phyloP scores from a whole-genome alignment of 2,113 vertebrate genomes.

The Cephalopterus ornatus region DNA sequence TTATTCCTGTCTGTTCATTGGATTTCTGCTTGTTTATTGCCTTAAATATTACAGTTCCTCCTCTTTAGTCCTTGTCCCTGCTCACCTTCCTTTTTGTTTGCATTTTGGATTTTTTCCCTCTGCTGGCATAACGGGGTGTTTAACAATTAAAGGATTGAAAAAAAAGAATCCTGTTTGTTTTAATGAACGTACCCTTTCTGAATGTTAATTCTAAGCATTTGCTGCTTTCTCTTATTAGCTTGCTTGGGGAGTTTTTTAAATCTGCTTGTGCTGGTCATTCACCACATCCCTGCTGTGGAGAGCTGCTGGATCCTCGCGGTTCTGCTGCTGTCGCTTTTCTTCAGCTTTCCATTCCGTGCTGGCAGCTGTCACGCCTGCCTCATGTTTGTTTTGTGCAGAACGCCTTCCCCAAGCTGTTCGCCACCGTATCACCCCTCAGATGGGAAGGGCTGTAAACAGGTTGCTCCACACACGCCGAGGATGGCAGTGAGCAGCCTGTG shows the following conservation, averaged over 20 bases:
- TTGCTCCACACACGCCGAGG: background rate
- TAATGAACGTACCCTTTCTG: background rate
- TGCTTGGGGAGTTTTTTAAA: background rate
- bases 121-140: background rate
- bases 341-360: background rate
- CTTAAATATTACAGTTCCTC: background rate
- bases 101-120: background rate
- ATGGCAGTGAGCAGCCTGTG: background rate
- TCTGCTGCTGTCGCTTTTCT: background rate
- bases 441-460: background rate
- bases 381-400: slow-evolving; percentile 22
- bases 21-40: background rate
- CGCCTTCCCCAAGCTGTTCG: background rate
- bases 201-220: background rate
- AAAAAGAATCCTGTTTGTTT: background rate
- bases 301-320: background rate
- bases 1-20: background rate
- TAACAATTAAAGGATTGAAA: background rate
- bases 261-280: background rate
- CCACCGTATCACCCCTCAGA: background rate
- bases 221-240: background rate
- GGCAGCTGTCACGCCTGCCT: background rate
- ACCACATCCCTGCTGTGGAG: background rate
- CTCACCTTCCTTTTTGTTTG: background rate
- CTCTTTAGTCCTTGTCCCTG: background rate